A percentile compares a stretch with the other conserved stretches of the same genome.
These are phyloP conservation scores for Lomographa bimaculata DNA, from an alignment of 2,888 invertebrate genomes.

Conservation along the genomic window DNA sequence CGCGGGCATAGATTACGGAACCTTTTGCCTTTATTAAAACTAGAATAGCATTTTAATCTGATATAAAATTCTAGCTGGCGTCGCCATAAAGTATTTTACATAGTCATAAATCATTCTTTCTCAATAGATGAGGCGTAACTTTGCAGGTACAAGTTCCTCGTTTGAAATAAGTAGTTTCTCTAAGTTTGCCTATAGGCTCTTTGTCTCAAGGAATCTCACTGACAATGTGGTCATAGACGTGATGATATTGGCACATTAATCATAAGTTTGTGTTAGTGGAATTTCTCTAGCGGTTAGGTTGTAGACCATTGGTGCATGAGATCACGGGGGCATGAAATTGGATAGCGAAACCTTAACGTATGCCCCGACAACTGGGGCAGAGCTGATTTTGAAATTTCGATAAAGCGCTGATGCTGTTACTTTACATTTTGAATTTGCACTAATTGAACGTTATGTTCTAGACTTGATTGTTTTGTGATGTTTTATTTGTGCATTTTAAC, in stretches of 20 bases:
- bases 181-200: conserved; percentile 37
- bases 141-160: conserved; percentile 21
- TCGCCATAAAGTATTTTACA: conserved; percentile 47
- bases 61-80: conserved; percentile 13
- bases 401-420: conserved; percentile 33
- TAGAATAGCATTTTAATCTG: conserved; percentile 39
- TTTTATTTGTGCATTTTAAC: too few species aligned
- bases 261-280: conserved; percentile 81
- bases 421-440: conserved; percentile 25
- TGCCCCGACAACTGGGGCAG: conserved; percentile 61
- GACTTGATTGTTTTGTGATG: conserved; percentile 23
- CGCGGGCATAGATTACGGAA: conserved; percentile 42
- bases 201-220: conserved; percentile 39
- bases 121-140: conserved; percentile 28
- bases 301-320: conserved; percentile 71
- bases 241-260: conserved; percentile 80
- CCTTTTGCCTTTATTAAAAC: conserved; percentile 35
- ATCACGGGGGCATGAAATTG: conserved; percentile 80
- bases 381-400: conserved; percentile 55
- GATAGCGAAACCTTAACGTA: conserved; percentile 68
- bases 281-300: conserved; percentile 67
- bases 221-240: conserved; percentile 60
- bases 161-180: conserved; percentile 23
- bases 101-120: conserved; percentile 31
- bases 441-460: too few species aligned